A percentile compares a stretch with the other conserved stretches of the same genome.
Conservation (phyloP, 1,140 invertebrate species). For the Elymnias hypermnestra region DNA sequence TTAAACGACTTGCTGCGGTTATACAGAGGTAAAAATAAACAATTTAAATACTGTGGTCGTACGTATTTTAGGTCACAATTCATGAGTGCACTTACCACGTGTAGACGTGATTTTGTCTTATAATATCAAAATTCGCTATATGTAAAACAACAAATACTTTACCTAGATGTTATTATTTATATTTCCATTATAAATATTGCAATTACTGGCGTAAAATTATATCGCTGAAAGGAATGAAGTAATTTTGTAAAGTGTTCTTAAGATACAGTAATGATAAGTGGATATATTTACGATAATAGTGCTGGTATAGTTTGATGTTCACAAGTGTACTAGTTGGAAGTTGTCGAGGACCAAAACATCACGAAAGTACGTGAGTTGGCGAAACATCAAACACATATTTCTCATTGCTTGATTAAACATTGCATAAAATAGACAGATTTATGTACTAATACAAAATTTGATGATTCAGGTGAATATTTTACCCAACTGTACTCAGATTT, state of each 20-base stretch:
- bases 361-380: conserved; percentile 53
- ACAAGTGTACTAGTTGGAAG: neutral
- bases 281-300: neutral
- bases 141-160: too few species aligned
- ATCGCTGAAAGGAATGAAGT: too few species aligned
- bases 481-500: conserved; percentile 9
- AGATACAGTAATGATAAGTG: neutral
- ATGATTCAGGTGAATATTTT: conserved; percentile 20
- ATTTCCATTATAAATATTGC: too few species aligned
- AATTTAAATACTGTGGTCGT: conserved; percentile 1
- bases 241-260: neutral
- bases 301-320: neutral
- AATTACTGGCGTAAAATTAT: too few species aligned
- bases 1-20: conserved; percentile 25
- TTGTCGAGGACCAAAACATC: conserved; percentile 25
- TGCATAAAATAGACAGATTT: conserved; percentile 34
- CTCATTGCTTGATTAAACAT: conserved; percentile 31
- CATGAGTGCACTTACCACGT: neutral
- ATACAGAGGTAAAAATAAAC: conserved; percentile 25
- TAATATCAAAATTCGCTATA: too few species aligned
- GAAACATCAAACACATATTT: conserved; percentile 48
- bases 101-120: conserved; percentile 2
- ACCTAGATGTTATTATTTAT: too few species aligned
- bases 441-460: conserved; percentile 33
- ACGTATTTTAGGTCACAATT: neutral